Conservation (phyloP, 2,888 invertebrate species). For the Pherbina coryleti region DNA sequence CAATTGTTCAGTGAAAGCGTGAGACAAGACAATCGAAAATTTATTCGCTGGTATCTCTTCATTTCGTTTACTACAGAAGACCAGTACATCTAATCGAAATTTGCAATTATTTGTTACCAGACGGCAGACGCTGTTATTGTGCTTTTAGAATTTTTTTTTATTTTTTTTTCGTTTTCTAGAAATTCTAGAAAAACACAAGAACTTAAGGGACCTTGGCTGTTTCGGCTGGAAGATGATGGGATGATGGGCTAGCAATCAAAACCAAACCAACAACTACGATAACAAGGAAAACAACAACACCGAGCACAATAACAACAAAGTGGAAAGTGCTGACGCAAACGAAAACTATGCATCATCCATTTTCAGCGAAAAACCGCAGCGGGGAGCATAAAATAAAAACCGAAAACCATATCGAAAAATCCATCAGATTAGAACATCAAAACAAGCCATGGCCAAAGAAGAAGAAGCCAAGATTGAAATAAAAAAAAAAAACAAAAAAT, state of each 20-base stretch:
- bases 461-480: not conserved
- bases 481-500: not conserved
- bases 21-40: too few species aligned
- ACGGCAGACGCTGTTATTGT: not conserved
- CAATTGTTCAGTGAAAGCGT: too few species aligned
- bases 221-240: not conserved
- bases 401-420: slow-evolving; percentile 41
- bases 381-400: not conserved
- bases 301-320: slow-evolving; percentile 11
- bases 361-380: slow-evolving; percentile 17
- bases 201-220: not conserved
- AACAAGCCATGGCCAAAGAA: slow-evolving; percentile 17
- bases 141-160: not conserved
- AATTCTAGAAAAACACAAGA: not conserved
- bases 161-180: not conserved
- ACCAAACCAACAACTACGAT: not conserved
- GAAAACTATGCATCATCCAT: slow-evolving; percentile 29
- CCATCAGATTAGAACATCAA: slow-evolving; percentile 45
- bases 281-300: slow-evolving; percentile 7
- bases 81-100: too few species aligned
- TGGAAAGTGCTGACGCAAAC: slow-evolving; percentile 28
- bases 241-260: not conserved
- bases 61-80: too few species aligned
- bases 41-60: too few species aligned
- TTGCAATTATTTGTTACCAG: too few species aligned